phyloP scores from a whole-genome alignment of 37 sponge, comb jelly and placozoan genomes.

The Eunapius fragilis region DNA sequence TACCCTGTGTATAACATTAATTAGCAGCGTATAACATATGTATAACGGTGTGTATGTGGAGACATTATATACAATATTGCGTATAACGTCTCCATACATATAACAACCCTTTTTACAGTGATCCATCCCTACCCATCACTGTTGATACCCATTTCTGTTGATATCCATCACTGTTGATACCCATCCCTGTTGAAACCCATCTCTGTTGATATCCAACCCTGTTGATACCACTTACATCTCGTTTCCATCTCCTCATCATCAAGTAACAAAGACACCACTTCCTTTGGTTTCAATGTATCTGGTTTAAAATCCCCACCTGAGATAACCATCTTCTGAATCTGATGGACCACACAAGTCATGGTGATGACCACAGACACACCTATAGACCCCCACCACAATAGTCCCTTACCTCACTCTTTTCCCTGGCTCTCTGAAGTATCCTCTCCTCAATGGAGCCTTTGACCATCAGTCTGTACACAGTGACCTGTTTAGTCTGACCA shows the following conservation, averaged over 20 bases:
- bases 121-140: too few relatives aligned
- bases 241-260: conserved; percentile 95
- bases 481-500: conserved; percentile 96
- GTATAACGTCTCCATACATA: too few relatives aligned
- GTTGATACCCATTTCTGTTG: too few relatives aligned
- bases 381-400: neutral
- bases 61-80: too few relatives aligned
- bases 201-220: too few relatives aligned
- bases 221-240: conserved; percentile 87
- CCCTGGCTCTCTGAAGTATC: conserved; percentile 92
- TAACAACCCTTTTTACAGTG: too few relatives aligned
- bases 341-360: conserved; percentile 2
- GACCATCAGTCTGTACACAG: conserved; percentile 93
- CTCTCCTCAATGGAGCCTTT: conserved; percentile 95
- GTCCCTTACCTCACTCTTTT: conserved; percentile 88
- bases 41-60: too few relatives aligned
- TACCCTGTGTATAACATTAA: too few relatives aligned
- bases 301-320: conserved; percentile 92
- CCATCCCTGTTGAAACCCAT: too few relatives aligned
- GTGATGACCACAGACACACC: neutral
- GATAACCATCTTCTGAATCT: conserved; percentile 98
- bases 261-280: conserved; percentile 92
- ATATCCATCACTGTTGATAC: too few relatives aligned
- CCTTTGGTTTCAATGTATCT: conserved; percentile 90
- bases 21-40: too few relatives aligned